Evolutionary conservation across 2,888 invertebrate genomes (phyloP).

Genomic region (Gibbula magus): DNA sequence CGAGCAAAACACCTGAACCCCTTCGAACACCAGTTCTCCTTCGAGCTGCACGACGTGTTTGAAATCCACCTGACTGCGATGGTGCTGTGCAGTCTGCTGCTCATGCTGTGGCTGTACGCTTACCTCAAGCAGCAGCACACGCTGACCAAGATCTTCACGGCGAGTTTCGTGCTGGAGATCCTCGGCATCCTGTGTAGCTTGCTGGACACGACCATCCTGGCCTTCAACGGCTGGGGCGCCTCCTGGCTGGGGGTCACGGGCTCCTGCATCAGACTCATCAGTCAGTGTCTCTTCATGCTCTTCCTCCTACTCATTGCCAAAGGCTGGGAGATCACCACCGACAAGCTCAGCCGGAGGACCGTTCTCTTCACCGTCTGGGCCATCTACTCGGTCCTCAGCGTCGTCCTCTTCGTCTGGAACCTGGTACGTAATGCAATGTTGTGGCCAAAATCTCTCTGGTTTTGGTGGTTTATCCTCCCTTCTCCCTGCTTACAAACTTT

Average conservation of each 20-base stretch:
- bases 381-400: conserved; percentile 91
- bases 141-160: conserved; percentile 91
- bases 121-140: conserved; percentile 91
- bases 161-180: conserved; percentile 89
- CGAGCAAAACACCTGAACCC: conserved; percentile 86
- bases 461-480: no score
- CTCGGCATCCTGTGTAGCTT: conserved; percentile 81
- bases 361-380: conserved; percentile 92
- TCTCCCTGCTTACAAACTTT: no score
- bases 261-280: conserved; percentile 92
- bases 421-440: conserved; percentile 81
- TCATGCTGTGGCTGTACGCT: conserved; percentile 93
- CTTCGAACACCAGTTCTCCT: conserved; percentile 95
- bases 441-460: no score
- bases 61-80: conserved; percentile 93
- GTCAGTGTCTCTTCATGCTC: conserved; percentile 94
- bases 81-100: conserved; percentile 87
- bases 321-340: conserved; percentile 96
- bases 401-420: conserved; percentile 96
- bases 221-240: conserved; percentile 91
- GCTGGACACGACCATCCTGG: conserved; percentile 91
- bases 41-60: conserved; percentile 89
- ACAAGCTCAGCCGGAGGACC: conserved; percentile 90
- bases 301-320: conserved; percentile 92
- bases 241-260: conserved; percentile 89